Evolutionary conservation across 2,888 invertebrate species (phyloP), one percentile per base, ranked within the genome.

Genomic region (Ferdinandea cuprea): DNA sequence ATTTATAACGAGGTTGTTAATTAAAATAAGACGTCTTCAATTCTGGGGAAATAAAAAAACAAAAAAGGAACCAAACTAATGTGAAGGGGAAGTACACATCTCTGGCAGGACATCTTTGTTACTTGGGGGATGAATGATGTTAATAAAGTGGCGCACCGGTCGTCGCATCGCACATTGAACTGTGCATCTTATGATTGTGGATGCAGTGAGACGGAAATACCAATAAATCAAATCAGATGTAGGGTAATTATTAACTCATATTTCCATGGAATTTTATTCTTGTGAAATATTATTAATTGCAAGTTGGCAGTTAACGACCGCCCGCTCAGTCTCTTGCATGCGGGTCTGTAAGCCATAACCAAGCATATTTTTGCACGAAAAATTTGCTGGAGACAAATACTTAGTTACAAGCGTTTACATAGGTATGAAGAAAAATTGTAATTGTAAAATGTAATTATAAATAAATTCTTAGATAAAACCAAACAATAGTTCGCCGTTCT

Each of bases 211-310:
- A 83, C 83, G 83, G 83, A 83, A 83, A 83, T 78, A 61, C 54
- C 32, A 73, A 73, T 83, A 83, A 83, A 83, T 83, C 83, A 83
- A 73, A 83, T 78, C 42, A 59, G 73, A 83, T 83, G 83, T 69
- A 68, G 83, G 83, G 83, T 83, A 83, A 83, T 83, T 83, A 83
- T 83, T 78, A 83, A 83, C 83, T 83, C 83, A 83, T 83, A 83
- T 83, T 83, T 83, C 83, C 83, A 73, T 61, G 78, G 83, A 83
- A 83, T 83, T 78, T 81, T 68, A 78, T 78, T 83, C 56, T 73
- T 83, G 83, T 83, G 83, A 78, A 63, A 83, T 73, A 83, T 78
- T 83, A 83, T 83, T 83, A 83, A 83, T 83, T 78, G 83, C 68
- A 83, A 78, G 78, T 72, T 83, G 83, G 78, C 83, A 78, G 83